These are phyloP conservation scores for Pediacus dermestoides DNA, from an alignment of 2,888 invertebrate species.

Conservation along the genomic window DNA sequence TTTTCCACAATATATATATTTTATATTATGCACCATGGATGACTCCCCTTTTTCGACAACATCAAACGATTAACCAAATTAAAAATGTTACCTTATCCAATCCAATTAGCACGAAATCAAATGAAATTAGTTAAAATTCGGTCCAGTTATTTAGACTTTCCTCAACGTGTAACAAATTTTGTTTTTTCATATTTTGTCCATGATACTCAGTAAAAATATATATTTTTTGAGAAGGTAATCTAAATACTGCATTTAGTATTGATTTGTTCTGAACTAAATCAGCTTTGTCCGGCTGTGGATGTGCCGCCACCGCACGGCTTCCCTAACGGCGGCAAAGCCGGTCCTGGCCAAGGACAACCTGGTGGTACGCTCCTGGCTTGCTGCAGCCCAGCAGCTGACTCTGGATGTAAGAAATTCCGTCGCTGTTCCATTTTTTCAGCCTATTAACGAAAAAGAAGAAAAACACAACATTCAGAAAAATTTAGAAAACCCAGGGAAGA, in stretches of 20 bases:
- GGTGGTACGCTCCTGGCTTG: conserved; percentile 53
- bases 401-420: conserved; percentile 83
- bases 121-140: no score
- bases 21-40: conserved; percentile 8
- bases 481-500: no score
- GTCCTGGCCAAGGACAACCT: conserved; percentile 77
- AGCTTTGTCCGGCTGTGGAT: conserved; percentile 42
- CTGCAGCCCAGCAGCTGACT: conserved; percentile 67
- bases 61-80: no score
- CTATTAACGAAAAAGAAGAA: conserved; percentile 48
- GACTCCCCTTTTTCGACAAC: not conserved
- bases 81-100: no score
- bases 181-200: no score
- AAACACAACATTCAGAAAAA: conserved; percentile 1
- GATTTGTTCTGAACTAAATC: conserved; percentile 36
- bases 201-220: conserved; percentile 34
- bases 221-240: conserved; percentile 30
- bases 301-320: conserved; percentile 22
- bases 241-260: conserved; percentile 28
- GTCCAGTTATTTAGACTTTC: no score
- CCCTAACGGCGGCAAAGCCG: conserved; percentile 61
- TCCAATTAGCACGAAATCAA: no score
- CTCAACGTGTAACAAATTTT: no score
- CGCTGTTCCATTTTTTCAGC: conserved; percentile 80
- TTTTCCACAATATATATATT: conserved; percentile 17